Base-by-base conservation (phyloP, 2,888 invertebrate genomes). In the Fragum fragum region DNA sequence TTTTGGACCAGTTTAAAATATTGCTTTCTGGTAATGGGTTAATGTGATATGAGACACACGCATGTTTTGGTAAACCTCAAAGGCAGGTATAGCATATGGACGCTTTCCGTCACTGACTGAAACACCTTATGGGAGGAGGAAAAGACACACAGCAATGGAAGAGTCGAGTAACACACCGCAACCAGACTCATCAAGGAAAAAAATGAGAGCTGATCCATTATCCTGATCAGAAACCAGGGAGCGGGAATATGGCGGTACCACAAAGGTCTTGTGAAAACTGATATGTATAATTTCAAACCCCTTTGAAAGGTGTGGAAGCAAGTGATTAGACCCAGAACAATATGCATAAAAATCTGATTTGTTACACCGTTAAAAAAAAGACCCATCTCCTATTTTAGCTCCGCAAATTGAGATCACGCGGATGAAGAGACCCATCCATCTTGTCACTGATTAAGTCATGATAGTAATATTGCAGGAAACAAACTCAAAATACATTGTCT, bases 311-410 rank as follows among this genome's bases (percentile, higher is more conserved):
- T 66, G 42, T 28, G 42, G 66, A 39, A 42, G n/a, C 36, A 36
- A 66, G 66, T 66, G 66, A 66, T 66, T 66, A 66, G 66, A 42
- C 42, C 36, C n/a, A 42, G 23, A 42, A 26, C 42, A 32, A 66
- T 66, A 66, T 66, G 66, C 66, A 66, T 66, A 66, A 66, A 66
- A 66, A 66, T 42, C 66, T 66, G 66, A 66, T 66, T 66, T 66
- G 66, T 66, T 66, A 66, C 66, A 32, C 21, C 42, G 66, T 39
- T 36, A 36, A 66, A 23, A 66, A 42, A 66, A 66, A 36, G 18
- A 63, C 32, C 21, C 66, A 6, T 66, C 11, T 66, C 66, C 66
- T 23, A 26, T 66, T 66, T 39, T 16, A 66, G 32, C 66, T 42
- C 42, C 66, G 66, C 36, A 42, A 66, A 66, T 66, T 66, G 36